Evolutionary conservation across 2,113 vertebrate species (phyloP).

Genomic region (Ifrita kowaldi): DNA sequence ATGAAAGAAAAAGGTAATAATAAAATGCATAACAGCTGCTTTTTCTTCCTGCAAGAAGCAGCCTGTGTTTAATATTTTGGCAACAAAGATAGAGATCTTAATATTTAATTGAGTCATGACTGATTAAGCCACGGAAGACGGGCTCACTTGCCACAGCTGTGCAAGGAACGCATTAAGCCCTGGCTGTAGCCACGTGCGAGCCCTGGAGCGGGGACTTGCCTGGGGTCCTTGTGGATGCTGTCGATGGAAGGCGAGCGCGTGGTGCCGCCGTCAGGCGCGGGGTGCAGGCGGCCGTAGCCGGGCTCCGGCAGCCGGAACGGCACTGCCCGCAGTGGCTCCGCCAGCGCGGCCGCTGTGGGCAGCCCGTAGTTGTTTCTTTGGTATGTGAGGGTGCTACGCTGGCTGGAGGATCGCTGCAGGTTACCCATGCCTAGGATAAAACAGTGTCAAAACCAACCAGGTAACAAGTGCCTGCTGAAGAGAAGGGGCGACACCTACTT

Average conservation of each 20-base stretch:
- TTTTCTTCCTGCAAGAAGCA: not conserved
- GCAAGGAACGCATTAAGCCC: rapidly evolving
- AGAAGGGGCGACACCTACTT: not conserved
- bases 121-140: not conserved
- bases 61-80: rapidly evolving
- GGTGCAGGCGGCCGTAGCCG: constrained; percentile 51
- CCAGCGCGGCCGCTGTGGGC: constrained; percentile 76
- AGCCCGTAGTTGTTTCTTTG: constrained; percentile 91
- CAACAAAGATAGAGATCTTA: not conserved
- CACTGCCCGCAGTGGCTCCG: constrained; percentile 81
- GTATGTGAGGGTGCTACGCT: constrained; percentile 91
- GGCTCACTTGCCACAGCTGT: not conserved
- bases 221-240: constrained; percentile 98
- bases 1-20: not conserved
- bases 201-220: constrained; percentile 68
- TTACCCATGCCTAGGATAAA: constrained; percentile 83
- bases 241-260: constrained; percentile 92
- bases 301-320: constrained; percentile 84
- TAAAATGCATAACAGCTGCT: not conserved
- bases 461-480: not conserved
- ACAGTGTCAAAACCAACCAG: constrained; percentile 29
- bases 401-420: constrained; percentile 90
- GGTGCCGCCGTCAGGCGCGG: constrained; percentile 77
- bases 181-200: not conserved
- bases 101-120: not conserved